Base-by-base conservation (phyloP, 2,113 vertebrate genomes). In the Apodemus sylvaticus region DNA sequence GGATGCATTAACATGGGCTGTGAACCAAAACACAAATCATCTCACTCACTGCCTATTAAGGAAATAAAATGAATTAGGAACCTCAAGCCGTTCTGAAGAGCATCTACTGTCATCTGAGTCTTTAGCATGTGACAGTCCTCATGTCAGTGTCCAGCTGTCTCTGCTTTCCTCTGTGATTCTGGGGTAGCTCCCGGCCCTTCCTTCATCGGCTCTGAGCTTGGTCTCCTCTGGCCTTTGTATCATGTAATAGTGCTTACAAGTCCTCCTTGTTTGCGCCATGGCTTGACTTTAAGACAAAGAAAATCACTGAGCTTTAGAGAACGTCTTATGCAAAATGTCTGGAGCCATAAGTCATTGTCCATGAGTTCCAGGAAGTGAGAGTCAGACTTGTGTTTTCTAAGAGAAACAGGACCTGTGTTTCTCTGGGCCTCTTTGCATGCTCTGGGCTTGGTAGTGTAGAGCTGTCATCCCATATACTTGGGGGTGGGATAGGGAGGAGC, bases 21-120 rank as follows among this genome's bases (percentile, higher is more conserved):
- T 20, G 90, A 96, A 96, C 95, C 94, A 94, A 95, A 97, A 91
- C 96, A 94, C 96, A 96, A 95, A 95, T 97, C 94, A 95, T 96
- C 97, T 93, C 60, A 81, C 94, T 94, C 62, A 87, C 85, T 71
- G 77, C 77, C 55, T 94, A 89, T 95, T 94, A 97, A 95, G 74
- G 96, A 95, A 95, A 64, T 77, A 85, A 90, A 97, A 93, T 86
- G 73, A 94, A 92, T 96, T 94, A 92, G 89, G 90, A 86, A 58
- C 71, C 85, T 29, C 51, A 89, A 96, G 48, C 76, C 85, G 26
- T 68, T 86, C 81, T 74, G 85, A 58, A 70, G 70, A 96, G 68
- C 82, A 9, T 90, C 86, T 34, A 24, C 79, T 71, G 62, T 39
- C 89, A 24, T 82, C 94, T n/a, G 85, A 31, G 60, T 89, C 8